A percentile compares a stretch with the other conserved stretches of the same genome.
These are phyloP conservation scores for Anodontia alba DNA, from an alignment of 2,888 invertebrate species.

Conservation along the genomic window DNA sequence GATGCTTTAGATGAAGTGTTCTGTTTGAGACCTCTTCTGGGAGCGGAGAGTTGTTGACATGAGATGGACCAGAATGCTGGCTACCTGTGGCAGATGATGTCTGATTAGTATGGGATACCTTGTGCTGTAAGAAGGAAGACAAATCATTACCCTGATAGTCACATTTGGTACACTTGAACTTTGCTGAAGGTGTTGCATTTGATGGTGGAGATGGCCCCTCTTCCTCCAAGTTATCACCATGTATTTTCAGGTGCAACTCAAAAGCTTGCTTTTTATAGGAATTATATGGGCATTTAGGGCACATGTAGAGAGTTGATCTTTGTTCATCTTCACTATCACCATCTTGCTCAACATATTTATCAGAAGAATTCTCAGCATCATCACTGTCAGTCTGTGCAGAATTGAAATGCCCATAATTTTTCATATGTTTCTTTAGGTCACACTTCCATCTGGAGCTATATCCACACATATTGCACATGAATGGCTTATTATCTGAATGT, in stretches of 20 bases:
- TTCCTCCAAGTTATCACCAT: conserved; percentile 62
- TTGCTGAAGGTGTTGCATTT: conserved; percentile 47
- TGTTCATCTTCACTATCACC: conserved; percentile 58
- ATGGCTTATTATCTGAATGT: conserved; percentile 83
- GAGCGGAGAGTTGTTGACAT: conserved; percentile 26
- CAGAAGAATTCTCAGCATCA: conserved; percentile 41
- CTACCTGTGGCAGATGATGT: conserved; percentile 12
- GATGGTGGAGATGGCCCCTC: conserved; percentile 15
- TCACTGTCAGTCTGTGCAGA: conserved; percentile 27
- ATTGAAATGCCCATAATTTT: conserved; percentile 79
- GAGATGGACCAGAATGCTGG: conserved; percentile 34
- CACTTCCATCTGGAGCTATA: conserved; percentile 84
- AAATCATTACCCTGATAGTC: conserved; percentile 77
- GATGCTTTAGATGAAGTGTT: conserved; percentile 70
- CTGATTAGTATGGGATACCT: conserved; percentile 69
- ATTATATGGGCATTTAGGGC: conserved; percentile 74
- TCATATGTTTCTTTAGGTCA: conserved; percentile 83
- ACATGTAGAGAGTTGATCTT: conserved; percentile 69
- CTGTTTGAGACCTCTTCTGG: conserved; percentile 65
- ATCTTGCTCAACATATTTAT: conserved; percentile 38
- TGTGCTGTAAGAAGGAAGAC: conserved; percentile 79
- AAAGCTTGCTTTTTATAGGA: conserved; percentile 72
- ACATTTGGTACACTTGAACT: conserved; percentile 80
- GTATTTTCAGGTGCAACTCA: conserved; percentile 75
- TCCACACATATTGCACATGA: conserved; percentile 80